Evolutionary conservation across 2,888 invertebrate genomes (phyloP), one percentile per base, ranked within the genome.

Genomic region (Lycophotia porphyrea): DNA sequence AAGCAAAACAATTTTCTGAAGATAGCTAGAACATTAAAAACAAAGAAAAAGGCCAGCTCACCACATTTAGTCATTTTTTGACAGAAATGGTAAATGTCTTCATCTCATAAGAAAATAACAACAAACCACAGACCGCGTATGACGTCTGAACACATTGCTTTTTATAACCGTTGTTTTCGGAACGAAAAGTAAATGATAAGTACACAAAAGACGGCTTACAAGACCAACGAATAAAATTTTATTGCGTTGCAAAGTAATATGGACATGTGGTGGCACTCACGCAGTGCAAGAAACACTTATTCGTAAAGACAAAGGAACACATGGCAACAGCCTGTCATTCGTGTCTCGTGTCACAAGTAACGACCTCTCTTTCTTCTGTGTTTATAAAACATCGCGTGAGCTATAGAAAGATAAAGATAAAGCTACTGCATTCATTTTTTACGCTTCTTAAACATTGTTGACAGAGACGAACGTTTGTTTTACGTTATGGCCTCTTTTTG

Each of bases 231-330:
- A 71, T 61, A 44, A 68, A 24, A 47, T 63, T 81, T 74, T 18
- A 31, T 58, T 74, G 47, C 39, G n/a, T 39, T 39, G 42, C 74
- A 24, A 61, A 27, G 34, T 39, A 52, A 52, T 55, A 34, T 15
- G 64, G 18, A 36, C 82, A 74, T 82, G 65, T 82, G 76, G 18
- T 42, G 31, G 34, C 34, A 42, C 72, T 47, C 63, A 67, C 52
- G 31, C 77, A 68, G 68, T 69, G 79, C 63, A 78, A 74, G 34
- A 66, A 68, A 76, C 15, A 47, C 58, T 69, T 55, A 66, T 68
- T 80, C 78, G 55, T 82, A 47, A 58, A 74, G 67, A 86, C 84
- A 80, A 85, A 87, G 55, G 13, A 76, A 44, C 78, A 84, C 76
- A 77, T 84, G 84, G 82, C 71, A 68, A 74, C 64, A 78, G 64